Evolutionary conservation across 2,113 vertebrate species (phyloP), one percentile per base, ranked within the genome.

Genomic region (Ibidorhyncha struthersii): DNA sequence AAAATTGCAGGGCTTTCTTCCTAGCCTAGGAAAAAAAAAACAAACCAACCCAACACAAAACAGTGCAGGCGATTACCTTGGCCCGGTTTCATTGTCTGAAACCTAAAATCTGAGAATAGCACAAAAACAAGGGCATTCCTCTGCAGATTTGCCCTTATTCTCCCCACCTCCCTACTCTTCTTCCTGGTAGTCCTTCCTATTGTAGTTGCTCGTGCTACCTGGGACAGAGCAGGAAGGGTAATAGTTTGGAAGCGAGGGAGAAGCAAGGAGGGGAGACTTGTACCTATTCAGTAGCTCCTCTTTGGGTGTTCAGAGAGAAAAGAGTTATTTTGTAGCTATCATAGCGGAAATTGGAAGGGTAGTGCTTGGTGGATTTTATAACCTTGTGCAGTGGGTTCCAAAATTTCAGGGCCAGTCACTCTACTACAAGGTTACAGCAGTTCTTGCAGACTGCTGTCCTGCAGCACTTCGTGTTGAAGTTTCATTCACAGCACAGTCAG

Each of bases 151-250:
- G 86, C 25, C 82, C 69, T 63, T 62, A 0, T 40, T 49, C 62
- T 76, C 12, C 40, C 21, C 27, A 19, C 1, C 53, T 49, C 58
- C 3, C 0, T 58, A 16, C 62, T 79, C 30, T 27, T 53, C 41
- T 17, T 43, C 45, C 41, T 47, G 27, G 45, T 52, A 67, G 52
- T 38, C 45, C 30, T 53, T 53, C 23, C 40, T 52, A 0, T 3
- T 1, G 1, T 12, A 66, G 67, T 43, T 79, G 36, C 32, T 58
- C 0, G 0, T 8, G 49, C 8, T 66, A 59, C 49, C 49, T 59
- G 36, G 23, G 61, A 36, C 73, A 22, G 45, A 69, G 45, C 23
- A 21, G 59, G 25, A 18, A 7, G 12, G 58, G 3, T 17, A 10
- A 25, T 4, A 22, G 30, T 14, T 59, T 21, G 58, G 13, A 22